Percentiles rank a stretch among this genome's conserved stretches.
These are phyloP conservation scores for Corythornis leucogaster DNA, from an alignment of 2,797 vertebrate species.

Conservation along the genomic window DNA sequence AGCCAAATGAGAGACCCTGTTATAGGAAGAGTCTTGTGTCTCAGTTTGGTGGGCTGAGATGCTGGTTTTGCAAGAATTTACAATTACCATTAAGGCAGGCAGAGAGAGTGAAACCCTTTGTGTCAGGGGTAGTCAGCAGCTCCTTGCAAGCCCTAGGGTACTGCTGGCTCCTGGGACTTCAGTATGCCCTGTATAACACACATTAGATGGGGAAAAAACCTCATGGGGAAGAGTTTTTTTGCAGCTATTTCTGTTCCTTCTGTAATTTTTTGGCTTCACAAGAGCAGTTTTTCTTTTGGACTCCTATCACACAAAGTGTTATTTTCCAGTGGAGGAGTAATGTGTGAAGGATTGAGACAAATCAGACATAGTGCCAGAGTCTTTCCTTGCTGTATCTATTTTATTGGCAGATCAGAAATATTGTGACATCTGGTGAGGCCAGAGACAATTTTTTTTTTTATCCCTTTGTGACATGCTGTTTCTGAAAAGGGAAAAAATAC, in stretches of 20 bases:
- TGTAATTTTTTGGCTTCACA: neutral
- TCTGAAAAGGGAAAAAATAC: slow-evolving; percentile 1
- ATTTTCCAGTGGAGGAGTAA: slow-evolving; percentile 16
- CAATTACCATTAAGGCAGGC: neutral
- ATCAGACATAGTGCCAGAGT: neutral
- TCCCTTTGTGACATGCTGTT: neutral
- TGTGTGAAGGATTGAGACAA: slow-evolving; percentile 35
- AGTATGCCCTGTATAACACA: fast-evolving
- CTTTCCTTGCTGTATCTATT: slow-evolving; percentile 44
- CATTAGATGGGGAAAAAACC: neutral
- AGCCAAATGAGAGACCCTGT: neutral
- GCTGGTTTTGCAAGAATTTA: neutral
- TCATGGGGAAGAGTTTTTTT: neutral
- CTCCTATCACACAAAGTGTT: neutral
- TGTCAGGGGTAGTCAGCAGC: neutral
- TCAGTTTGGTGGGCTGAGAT: neutral
- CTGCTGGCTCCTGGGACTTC: fast-evolving
- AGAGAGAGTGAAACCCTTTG: neutral
- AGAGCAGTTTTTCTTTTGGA: neutral
- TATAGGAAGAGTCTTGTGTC: neutral
- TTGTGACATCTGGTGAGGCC: neutral
- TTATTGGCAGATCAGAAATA: slow-evolving; percentile 39
- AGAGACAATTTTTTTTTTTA: slow-evolving; percentile 50
- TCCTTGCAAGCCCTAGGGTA: neutral
- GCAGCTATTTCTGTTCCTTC: neutral